phyloP scores from a whole-genome alignment of 1,140 invertebrate species.

The Pteromalus puparum region DNA sequence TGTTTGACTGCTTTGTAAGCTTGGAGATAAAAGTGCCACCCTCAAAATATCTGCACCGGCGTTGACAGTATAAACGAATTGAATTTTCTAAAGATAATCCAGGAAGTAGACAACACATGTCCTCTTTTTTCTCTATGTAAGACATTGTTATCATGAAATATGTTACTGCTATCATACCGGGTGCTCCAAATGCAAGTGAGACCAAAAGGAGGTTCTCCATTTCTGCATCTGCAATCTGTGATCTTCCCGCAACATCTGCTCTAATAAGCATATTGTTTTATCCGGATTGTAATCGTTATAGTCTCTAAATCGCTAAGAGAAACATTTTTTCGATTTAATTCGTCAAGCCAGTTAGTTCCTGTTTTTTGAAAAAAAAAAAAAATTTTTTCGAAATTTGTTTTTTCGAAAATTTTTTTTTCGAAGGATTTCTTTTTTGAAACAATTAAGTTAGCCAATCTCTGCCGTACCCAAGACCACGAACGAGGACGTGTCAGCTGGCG shows the following conservation, averaged over 20 bases:
- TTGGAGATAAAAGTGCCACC: conserved; percentile 97
- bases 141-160: conserved; percentile 93
- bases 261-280: no score
- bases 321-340: background rate
- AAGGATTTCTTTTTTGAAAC: no score
- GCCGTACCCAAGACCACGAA: no score
- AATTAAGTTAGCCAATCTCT: no score
- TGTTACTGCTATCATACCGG: conserved; percentile 97
- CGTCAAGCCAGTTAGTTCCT: conserved; percentile 35
- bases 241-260: no score
- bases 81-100: conserved; percentile 97
- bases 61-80: conserved; percentile 96
- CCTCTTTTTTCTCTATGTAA: conserved; percentile 77
- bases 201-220: conserved; percentile 97
- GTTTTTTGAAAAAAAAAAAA: no score
- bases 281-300: no score
- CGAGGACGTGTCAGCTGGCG: no score
- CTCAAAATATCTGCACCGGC: conserved; percentile 96
- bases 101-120: conserved; percentile 90
- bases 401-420: no score
- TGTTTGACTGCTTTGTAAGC: conserved; percentile 94
- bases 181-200: conserved; percentile 94
- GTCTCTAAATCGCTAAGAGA: no score
- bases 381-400: no score
- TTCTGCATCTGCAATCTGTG: conserved; percentile 93